Conservation (phyloP, 2,113 vertebrate species). For the Pipa parva region DNA sequence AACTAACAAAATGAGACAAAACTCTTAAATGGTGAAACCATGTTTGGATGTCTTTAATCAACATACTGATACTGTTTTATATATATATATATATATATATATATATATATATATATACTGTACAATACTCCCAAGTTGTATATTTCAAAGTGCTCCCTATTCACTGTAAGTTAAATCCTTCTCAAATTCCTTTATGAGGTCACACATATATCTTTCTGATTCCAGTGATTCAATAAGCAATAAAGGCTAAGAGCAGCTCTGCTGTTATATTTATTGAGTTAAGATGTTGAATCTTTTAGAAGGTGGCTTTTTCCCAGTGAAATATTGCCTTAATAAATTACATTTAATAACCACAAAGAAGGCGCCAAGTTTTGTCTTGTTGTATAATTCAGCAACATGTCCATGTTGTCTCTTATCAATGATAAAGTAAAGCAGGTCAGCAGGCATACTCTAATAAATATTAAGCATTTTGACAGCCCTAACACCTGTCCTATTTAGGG, state of each 20-base stretch:
- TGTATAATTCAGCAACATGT: slow-evolving; percentile 35
- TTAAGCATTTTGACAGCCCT: slow-evolving; percentile 28
- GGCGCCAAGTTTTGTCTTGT: slow-evolving; percentile 37
- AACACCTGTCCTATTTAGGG: slow-evolving; percentile 18
- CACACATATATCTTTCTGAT: slow-evolving; percentile 13
- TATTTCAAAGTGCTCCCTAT: slow-evolving; percentile 36
- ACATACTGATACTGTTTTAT: not conserved
- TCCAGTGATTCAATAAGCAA: slow-evolving; percentile 21
- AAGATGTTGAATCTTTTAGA: slow-evolving; percentile 24
- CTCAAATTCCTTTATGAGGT: not conserved
- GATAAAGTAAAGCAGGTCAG: slow-evolving; percentile 32
- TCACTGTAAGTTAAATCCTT: not conserved
- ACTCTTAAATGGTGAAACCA: not conserved
- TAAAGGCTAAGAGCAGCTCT: slow-evolving; percentile 22
- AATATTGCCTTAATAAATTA: slow-evolving; percentile 41
- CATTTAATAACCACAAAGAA: slow-evolving; percentile 33
- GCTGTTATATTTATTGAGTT: slow-evolving; percentile 25
- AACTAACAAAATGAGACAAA: not conserved
- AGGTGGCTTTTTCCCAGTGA: slow-evolving; percentile 22
- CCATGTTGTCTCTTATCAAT: slow-evolving; percentile 29
- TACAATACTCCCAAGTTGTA: too few relatives aligned
- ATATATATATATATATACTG: too few relatives aligned
- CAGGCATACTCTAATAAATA: slow-evolving; percentile 2
- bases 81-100: too few relatives aligned
- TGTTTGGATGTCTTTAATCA: not conserved